These are phyloP conservation scores for Macroramphosus scolopax DNA, from an alignment of 2,797 vertebrate species.

Conservation along the genomic window DNA sequence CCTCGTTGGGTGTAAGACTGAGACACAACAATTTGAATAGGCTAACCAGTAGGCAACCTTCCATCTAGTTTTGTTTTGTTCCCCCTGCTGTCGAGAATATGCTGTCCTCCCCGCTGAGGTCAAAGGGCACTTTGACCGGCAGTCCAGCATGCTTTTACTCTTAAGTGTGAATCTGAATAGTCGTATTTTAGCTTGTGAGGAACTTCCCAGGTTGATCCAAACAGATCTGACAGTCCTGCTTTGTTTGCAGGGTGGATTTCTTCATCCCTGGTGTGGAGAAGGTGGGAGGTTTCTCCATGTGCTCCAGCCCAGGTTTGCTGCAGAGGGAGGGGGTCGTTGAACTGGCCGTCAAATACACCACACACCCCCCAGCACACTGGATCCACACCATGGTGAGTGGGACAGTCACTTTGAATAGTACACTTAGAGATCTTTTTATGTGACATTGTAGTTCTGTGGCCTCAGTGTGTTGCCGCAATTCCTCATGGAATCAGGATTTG, in stretches of 20 bases:
- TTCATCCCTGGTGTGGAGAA: slow-evolving; percentile 89
- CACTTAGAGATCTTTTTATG: too few relatives aligned
- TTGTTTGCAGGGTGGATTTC: slow-evolving; percentile 87
- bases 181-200: background rate
- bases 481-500: too few relatives aligned
- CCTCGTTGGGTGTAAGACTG: slow-evolving; percentile 9
- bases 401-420: background rate
- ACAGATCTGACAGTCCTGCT: background rate
- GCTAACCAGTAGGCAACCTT: slow-evolving; percentile 12
- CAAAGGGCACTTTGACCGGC: slow-evolving; percentile 38
- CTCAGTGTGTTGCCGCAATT: too few relatives aligned
- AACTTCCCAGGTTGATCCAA: background rate
- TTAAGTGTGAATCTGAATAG: background rate
- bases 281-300: slow-evolving; percentile 95
- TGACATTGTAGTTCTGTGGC: too few relatives aligned
- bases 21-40: slow-evolving; percentile 13
- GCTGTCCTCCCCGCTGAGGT: slow-evolving; percentile 18
- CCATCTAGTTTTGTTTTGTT: slow-evolving; percentile 49
- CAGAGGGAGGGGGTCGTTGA: slow-evolving; percentile 86
- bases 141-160: slow-evolving; percentile 11
- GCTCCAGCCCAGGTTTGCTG: slow-evolving; percentile 87
- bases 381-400: slow-evolving; percentile 85
- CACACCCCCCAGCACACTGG: slow-evolving; percentile 92
- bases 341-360: slow-evolving; percentile 86
- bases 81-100: slow-evolving; percentile 33